A percentile compares a stretch with the other conserved stretches of the same genome.
phyloP scores from a whole-genome alignment of 2,113 vertebrate genomes.

The Manacus vitellinus region DNA sequence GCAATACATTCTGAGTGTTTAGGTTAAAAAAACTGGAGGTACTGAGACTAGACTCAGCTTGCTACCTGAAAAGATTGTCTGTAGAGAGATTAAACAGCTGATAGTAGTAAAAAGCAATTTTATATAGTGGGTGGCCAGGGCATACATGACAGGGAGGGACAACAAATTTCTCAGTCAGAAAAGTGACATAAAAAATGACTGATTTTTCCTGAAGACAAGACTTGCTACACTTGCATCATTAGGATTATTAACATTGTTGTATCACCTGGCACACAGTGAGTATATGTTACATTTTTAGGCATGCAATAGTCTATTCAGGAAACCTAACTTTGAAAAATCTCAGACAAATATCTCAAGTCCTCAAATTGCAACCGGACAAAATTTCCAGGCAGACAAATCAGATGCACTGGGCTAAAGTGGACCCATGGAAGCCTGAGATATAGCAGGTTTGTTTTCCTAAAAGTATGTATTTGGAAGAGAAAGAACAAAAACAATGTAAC shows the following conservation, averaged over 20 bases:
- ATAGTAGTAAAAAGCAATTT: neutral
- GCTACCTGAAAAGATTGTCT: neutral
- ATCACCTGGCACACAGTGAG: neutral
- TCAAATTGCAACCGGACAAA: neutral
- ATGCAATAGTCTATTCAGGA: neutral
- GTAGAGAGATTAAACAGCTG: neutral
- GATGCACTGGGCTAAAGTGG: rapidly evolving
- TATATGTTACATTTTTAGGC: neutral
- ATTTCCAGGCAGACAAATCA: neutral
- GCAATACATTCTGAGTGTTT: neutral
- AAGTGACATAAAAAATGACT: neutral
- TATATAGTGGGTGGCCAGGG: neutral
- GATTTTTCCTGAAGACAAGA: neutral
- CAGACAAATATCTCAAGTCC: neutral
- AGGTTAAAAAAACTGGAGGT: neutral
- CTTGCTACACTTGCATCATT: neutral
- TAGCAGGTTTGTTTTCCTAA: neutral
- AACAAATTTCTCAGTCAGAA: neutral
- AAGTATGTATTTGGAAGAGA: neutral
- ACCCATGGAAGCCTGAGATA: neutral
- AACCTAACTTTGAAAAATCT: neutral
- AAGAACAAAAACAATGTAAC: neutral
- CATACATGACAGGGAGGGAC: rapidly evolving
- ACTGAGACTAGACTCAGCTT: neutral
- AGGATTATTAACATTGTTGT: neutral